A percentile compares a stretch with the other conserved stretches of the same genome.
These are phyloP conservation scores for Biston betularia DNA, from an alignment of 2,888 invertebrate species.

Conservation along the genomic window DNA sequence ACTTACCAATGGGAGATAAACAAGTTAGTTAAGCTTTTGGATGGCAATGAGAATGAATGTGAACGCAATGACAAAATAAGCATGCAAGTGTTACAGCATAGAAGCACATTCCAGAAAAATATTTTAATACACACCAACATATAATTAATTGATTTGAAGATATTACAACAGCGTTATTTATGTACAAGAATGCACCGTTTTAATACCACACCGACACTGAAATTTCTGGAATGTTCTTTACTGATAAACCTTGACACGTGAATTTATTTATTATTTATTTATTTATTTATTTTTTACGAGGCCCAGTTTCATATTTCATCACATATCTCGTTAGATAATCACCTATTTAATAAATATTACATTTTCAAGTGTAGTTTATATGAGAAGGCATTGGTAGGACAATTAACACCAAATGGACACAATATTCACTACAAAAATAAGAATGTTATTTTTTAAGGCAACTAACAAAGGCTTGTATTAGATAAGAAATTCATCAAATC, in stretches of 20 bases:
- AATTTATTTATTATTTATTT: background rate
- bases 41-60: constrained; percentile 45
- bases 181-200: background rate
- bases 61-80: constrained; percentile 48
- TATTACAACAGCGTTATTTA: background rate
- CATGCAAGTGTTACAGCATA: constrained; percentile 38
- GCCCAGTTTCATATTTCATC: constrained; percentile 34
- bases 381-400: too few species aligned
- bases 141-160: background rate
- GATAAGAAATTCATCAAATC: too few species aligned
- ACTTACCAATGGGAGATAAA: constrained; percentile 7
- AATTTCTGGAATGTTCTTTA: constrained; percentile 26
- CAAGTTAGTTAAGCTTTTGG: constrained; percentile 53
- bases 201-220: background rate
- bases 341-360: background rate
- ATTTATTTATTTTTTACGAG: too few species aligned
- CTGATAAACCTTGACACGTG: constrained; percentile 7
- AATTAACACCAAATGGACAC: too few species aligned
- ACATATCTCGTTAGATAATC: background rate
- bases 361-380: too few species aligned
- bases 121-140: background rate
- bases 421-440: too few species aligned
- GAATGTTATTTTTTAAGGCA: too few species aligned
- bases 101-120: constrained; percentile 26
- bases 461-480: too few species aligned